A percentile compares a stretch with the other conserved stretches of the same genome.
Evolutionary conservation across 2,888 invertebrate genomes (phyloP).

Genomic region (Andrena flavipes): DNA sequence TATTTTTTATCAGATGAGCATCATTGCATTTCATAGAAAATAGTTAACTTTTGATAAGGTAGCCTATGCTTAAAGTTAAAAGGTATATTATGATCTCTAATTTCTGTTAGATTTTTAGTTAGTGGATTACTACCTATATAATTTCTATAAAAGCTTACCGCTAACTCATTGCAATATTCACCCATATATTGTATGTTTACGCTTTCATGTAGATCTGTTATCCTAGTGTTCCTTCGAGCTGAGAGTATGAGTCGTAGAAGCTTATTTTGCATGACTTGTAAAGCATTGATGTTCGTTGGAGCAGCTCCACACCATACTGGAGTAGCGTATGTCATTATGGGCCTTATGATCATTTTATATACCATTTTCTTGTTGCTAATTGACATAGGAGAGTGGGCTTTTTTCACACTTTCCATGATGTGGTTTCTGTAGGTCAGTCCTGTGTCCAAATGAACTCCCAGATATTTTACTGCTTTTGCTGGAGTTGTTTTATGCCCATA

Average conservation of each 20-base stretch:
- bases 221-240: constrained; percentile 41
- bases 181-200: constrained; percentile 5
- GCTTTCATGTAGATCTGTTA: constrained; percentile 45
- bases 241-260: constrained; percentile 48
- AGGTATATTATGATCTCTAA: not conserved
- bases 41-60: not conserved
- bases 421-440: constrained; percentile 61
- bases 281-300: constrained; percentile 28
- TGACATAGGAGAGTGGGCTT: constrained; percentile 49
- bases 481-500: constrained; percentile 41
- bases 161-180: not conserved
- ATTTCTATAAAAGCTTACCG: constrained; percentile 5
- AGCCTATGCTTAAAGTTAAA: not conserved
- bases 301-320: constrained; percentile 68
- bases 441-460: constrained; percentile 63
- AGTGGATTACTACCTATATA: constrained; percentile 11
- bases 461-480: constrained; percentile 58
- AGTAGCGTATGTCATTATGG: constrained; percentile 68
- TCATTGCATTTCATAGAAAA: not conserved
- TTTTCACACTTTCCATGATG: constrained; percentile 53
- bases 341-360: constrained; percentile 68
- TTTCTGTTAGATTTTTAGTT: not conserved
- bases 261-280: constrained; percentile 67
- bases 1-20: not conserved
- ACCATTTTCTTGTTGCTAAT: constrained; percentile 68